Percentiles rank a stretch among this genome's conserved stretches.
Evolutionary conservation across 1,140 invertebrate species (phyloP).

Genomic region (Dinoponera quadriceps): DNA sequence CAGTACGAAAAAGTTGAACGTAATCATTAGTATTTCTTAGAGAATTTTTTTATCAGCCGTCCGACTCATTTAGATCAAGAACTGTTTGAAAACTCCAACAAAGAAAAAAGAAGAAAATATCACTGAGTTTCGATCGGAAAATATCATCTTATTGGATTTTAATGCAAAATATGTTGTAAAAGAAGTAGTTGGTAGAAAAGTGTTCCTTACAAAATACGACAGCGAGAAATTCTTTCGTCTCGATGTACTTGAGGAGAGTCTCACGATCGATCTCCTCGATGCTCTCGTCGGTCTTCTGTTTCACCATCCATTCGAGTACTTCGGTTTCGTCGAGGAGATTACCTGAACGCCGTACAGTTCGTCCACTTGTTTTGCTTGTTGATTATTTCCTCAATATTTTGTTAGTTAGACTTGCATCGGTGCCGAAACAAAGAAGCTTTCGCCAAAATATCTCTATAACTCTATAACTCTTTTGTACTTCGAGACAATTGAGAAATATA

Average conservation of each 20-base stretch:
- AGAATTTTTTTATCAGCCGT: too few species aligned
- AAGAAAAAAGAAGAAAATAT: neutral
- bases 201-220: slow-evolving; percentile 95
- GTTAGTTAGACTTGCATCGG: neutral
- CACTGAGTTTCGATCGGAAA: too few species aligned
- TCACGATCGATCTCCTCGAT: slow-evolving; percentile 96
- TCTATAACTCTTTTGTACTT: neutral
- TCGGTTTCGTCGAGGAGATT: slow-evolving; percentile 94
- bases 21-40: neutral
- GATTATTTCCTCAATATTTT: slow-evolving; percentile 7
- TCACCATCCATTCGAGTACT: slow-evolving; percentile 96
- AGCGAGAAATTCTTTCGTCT: slow-evolving; percentile 96
- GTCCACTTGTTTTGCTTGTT: slow-evolving; percentile 2
- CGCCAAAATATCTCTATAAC: neutral
- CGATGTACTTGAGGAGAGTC: slow-evolving; percentile 93
- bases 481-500: neutral
- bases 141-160: neutral
- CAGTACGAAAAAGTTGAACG: neutral
- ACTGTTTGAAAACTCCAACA: neutral
- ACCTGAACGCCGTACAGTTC: slow-evolving; percentile 87
- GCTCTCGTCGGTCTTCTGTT: slow-evolving; percentile 96
- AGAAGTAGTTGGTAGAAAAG: neutral
- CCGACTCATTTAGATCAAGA: too few species aligned
- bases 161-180: neutral
- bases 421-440: neutral